phyloP scores from a whole-genome alignment of 2,113 vertebrate species.

The Xerus inauris region DNA sequence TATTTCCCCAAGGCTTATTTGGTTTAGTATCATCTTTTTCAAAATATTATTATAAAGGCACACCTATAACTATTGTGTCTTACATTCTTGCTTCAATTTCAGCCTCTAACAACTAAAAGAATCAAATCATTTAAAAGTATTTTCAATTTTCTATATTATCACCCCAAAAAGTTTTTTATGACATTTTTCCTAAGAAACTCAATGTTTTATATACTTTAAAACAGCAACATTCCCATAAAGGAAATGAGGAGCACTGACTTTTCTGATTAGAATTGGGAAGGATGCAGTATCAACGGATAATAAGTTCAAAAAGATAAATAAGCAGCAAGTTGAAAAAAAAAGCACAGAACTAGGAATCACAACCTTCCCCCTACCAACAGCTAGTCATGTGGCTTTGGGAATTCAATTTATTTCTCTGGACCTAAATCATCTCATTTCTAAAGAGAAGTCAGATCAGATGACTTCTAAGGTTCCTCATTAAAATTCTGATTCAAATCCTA shows the following conservation, averaged over 20 bases:
- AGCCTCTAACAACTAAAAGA: constrained; percentile 35
- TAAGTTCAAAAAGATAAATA: not conserved
- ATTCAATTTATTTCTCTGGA: not conserved
- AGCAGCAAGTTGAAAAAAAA: not conserved
- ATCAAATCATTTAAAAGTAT: constrained; percentile 15
- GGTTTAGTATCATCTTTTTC: constrained; percentile 1
- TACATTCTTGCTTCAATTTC: constrained; percentile 38
- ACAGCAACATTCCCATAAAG: constrained; percentile 3
- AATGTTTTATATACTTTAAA: constrained; percentile 45
- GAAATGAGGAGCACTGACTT: not conserved
- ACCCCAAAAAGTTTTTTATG: not conserved
- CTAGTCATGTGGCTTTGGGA: not conserved
- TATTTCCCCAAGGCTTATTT: not conserved
- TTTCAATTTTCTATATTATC: constrained; percentile 18
- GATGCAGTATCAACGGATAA: not conserved
- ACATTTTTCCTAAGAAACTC: not conserved
- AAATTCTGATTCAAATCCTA: constrained; percentile 38
- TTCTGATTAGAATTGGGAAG: not conserved
- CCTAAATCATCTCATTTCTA: not conserved
- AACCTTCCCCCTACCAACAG: not conserved
- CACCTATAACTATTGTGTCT: not conserved
- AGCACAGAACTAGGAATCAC: not conserved
- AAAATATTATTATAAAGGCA: constrained; percentile 55
- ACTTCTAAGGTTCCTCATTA: constrained; percentile 15
- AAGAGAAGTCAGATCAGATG: not conserved